A percentile compares a stretch with the other conserved stretches of the same genome.
phyloP scores from a whole-genome alignment of 2,888 invertebrate species.

The Podabrus alpinus region DNA sequence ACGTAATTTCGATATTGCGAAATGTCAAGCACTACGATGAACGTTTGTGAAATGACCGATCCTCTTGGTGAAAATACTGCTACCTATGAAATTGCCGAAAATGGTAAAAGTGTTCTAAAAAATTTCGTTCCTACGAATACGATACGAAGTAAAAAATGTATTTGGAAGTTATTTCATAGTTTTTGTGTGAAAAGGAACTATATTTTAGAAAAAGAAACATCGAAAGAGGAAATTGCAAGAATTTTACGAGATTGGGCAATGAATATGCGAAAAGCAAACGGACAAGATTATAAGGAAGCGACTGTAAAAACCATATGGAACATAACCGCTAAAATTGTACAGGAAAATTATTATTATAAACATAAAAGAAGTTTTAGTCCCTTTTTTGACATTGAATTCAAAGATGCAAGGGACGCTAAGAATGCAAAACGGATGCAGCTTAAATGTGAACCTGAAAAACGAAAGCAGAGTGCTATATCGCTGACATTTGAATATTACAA shows the following conservation, averaged over 20 bases:
- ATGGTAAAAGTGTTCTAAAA: background rate
- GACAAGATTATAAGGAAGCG: slow-evolving; percentile 31
- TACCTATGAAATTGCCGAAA: background rate
- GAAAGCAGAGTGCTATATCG: slow-evolving; percentile 12
- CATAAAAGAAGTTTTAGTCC: background rate
- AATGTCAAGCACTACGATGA: background rate
- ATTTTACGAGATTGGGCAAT: slow-evolving; percentile 26
- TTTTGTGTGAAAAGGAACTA: background rate
- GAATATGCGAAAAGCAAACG: slow-evolving; percentile 29
- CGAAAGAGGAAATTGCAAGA: slow-evolving; percentile 6
- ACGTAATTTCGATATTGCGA: background rate
- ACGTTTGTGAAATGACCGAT: background rate
- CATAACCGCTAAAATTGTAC: slow-evolving; percentile 21
- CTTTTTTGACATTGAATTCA: background rate
- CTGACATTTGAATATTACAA: background rate
- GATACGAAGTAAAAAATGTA: background rate
- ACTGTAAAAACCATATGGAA: slow-evolving; percentile 31
- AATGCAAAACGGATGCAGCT: slow-evolving; percentile 3
- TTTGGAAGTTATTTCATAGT: background rate
- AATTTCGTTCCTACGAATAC: background rate
- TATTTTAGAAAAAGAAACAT: background rate
- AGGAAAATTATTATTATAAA: slow-evolving; percentile 14
- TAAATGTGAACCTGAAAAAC: slow-evolving; percentile 22
- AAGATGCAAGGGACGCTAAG: background rate
- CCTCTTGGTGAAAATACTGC: background rate